Percentiles rank a stretch among this genome's conserved stretches.
Conservation (phyloP, 1,140 invertebrate genomes). For the Drosophila dunni region DNA sequence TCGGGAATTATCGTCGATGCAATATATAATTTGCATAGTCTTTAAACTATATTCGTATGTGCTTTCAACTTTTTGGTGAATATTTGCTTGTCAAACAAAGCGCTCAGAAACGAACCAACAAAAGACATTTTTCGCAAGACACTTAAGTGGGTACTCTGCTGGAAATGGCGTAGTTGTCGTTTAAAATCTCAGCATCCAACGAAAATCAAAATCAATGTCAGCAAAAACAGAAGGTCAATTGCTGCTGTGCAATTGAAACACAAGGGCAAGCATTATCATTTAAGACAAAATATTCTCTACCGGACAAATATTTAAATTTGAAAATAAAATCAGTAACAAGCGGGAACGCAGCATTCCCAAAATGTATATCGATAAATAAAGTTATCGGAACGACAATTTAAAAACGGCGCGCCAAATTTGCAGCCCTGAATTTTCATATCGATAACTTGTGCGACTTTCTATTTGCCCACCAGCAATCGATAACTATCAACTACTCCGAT, state of each 20-base stretch:
- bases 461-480: background rate
- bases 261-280: slow-evolving; percentile 27
- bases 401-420: background rate
- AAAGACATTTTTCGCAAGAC: slow-evolving; percentile 56
- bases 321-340: background rate
- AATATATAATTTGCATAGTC: slow-evolving; percentile 46
- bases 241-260: slow-evolving; percentile 2
- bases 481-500: background rate
- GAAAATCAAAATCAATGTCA: slow-evolving; percentile 59
- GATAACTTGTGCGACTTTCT: too few relatives aligned
- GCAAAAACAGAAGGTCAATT: slow-evolving; percentile 54
- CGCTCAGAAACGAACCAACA: slow-evolving; percentile 38
- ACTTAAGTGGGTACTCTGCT: slow-evolving; percentile 48
- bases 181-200: slow-evolving; percentile 39
- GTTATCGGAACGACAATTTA: background rate
- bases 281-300: background rate
- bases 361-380: background rate
- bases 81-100: slow-evolving; percentile 15
- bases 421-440: too few relatives aligned
- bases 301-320: background rate
- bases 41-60: background rate
- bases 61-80: background rate
- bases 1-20: slow-evolving; percentile 56
- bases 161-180: slow-evolving; percentile 31
- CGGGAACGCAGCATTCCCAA: background rate